Base-by-base conservation (phyloP, 1,140 invertebrate species). In the Lasaia peninsularis region DNA sequence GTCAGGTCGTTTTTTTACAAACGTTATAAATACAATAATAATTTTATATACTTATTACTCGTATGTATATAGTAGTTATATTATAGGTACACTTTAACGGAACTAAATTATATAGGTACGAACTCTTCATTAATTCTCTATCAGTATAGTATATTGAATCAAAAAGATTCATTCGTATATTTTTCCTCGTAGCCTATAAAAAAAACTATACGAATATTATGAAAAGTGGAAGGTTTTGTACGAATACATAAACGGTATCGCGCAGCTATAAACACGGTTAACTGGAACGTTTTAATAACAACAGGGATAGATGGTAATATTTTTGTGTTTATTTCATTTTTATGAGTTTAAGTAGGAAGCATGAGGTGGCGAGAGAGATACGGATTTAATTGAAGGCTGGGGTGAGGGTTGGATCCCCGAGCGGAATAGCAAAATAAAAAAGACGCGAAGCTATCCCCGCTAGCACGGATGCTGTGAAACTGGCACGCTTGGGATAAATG, bases 321-420 rank as follows among this genome's bases (percentile, higher is more conserved):
- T 85, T 85, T 78, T 80, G 74, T 85, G 81, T 87, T 84, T 84
- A 85, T 87, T 75, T 85, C 84, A 79, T 80, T 85, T 87, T 87
- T 87, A 87, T 80, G 81, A 87, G 72, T 85, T 84, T 79, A 85
- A 85, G 80, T 79, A 82, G 81, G 75, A 85, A 84, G 75, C 73
- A 74, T 73, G 80, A 87, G 80, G 82, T 80, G 83, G 83, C 70
- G 74, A 63, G 67, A 63, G 68, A 86, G 76, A 86, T 86, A 83
- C 80, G 78, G 79, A 80, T 84, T 87, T 87, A 87, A 88, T 88
- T 88, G 82, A 86, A 86, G 75, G 70, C 75, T 71, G 73, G 67
- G 78, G 71, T 48, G 73, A 78, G 73, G 74, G 69, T 69, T 69
- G 59, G 66, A 65, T 75, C 73, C 63, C 76, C 75, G 59, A 58